Percentiles rank a stretch among this genome's conserved stretches.
Evolutionary conservation across 2,797 vertebrate species (phyloP).

Genomic region (Clarias pachynema): DNA sequence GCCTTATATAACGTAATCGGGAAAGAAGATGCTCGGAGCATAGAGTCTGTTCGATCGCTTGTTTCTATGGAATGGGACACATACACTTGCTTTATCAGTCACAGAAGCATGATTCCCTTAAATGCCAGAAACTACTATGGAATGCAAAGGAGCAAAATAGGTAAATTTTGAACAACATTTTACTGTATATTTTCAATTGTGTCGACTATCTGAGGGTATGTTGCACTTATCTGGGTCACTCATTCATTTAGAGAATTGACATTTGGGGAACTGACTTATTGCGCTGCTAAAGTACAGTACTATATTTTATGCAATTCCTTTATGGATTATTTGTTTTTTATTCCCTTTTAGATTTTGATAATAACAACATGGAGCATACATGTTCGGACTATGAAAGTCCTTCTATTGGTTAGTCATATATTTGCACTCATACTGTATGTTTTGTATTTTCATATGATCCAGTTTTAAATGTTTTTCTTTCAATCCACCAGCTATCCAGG

Average conservation of each 20-base stretch:
- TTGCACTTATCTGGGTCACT: not conserved
- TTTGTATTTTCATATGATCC: not conserved
- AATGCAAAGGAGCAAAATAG: conserved; percentile 29
- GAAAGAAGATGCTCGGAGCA: conserved; percentile 46
- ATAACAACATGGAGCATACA: conserved; percentile 12
- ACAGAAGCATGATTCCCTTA: conserved; percentile 56
- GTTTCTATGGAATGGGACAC: conserved; percentile 70
- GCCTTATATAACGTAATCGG: conserved; percentile 53
- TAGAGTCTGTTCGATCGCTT: conserved; percentile 68
- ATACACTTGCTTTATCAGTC: conserved; percentile 73
- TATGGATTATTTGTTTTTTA: not conserved
- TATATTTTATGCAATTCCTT: not conserved
- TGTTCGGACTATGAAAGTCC: conserved; percentile 48
- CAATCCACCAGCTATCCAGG: conserved; percentile 57
- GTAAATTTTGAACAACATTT: conserved; percentile 18
- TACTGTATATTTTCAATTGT: not conserved
- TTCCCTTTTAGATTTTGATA: conserved; percentile 22
- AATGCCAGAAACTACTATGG: conserved; percentile 49
- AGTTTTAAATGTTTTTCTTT: conserved; percentile 24
- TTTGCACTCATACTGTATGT: not conserved
- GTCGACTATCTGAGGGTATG: not conserved
- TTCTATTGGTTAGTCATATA: conserved; percentile 29
- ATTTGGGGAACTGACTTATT: not conserved
- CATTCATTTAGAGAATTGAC: not conserved
- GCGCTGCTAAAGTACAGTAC: not conserved